phyloP scores from a whole-genome alignment of 2,797 vertebrate genomes.

The Sciurus vulgaris region DNA sequence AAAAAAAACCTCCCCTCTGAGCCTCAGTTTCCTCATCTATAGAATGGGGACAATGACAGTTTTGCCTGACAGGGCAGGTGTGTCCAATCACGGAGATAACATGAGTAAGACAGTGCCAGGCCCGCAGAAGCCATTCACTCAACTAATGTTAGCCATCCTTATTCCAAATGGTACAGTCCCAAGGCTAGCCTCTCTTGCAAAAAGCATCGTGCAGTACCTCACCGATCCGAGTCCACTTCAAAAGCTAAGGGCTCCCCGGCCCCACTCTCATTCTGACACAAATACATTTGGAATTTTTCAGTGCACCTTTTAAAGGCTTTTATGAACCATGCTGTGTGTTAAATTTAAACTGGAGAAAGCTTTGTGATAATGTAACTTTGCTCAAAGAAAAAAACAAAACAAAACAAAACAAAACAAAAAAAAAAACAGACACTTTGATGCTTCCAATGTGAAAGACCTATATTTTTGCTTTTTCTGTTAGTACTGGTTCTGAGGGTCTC shows the following conservation, averaged over 20 bases:
- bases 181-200: neutral
- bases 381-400: neutral
- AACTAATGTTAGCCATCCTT: no score
- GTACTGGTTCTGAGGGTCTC: neutral
- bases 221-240: neutral
- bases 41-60: no score
- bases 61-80: neutral
- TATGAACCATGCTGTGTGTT: neutral
- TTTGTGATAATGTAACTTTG: neutral
- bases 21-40: neutral
- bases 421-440: neutral
- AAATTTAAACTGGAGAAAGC: constrained; percentile 37
- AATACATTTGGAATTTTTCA: neutral
- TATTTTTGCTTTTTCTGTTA: neutral
- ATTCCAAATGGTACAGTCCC: neutral
- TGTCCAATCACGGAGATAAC: neutral
- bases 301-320: neutral
- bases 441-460: neutral
- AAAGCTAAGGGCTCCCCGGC: neutral
- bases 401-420: neutral
- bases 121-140: neutral
- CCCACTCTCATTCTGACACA: neutral
- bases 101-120: neutral
- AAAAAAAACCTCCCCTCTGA: neutral
- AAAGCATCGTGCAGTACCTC: neutral